phyloP scores from a whole-genome alignment of 2,113 vertebrate genomes.

The Scartelaos histophorus region DNA sequence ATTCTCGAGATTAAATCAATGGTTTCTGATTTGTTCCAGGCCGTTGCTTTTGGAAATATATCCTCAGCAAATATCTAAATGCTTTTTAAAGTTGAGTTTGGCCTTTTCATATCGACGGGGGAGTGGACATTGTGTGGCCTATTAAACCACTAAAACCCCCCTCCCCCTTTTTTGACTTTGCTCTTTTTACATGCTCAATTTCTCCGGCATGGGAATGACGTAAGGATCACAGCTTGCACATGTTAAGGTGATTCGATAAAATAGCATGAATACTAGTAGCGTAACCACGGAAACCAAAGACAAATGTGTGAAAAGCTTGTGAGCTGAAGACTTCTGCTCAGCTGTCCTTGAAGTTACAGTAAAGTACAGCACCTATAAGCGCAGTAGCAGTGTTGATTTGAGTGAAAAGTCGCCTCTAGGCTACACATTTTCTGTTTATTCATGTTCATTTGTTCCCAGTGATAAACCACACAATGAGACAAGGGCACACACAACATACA shows the following conservation, averaged over 20 bases:
- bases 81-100: background rate
- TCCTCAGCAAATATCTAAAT: constrained; percentile 1
- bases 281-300: background rate
- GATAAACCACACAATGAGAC: constrained; percentile 52
- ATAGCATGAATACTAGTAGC: background rate
- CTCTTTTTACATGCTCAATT: background rate
- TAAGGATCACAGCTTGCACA: background rate
- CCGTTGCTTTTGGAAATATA: background rate
- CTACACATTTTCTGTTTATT: constrained; percentile 43
- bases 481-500: constrained; percentile 37
- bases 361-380: constrained; percentile 13
- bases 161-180: background rate
- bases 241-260: background rate
- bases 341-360: background rate
- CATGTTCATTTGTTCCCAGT: constrained; percentile 55
- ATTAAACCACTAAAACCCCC: background rate
- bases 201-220: background rate
- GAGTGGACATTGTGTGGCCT: background rate
- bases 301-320: background rate
- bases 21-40: constrained; percentile 13
- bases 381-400: constrained; percentile 55
- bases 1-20: constrained; percentile 11
- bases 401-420: constrained; percentile 73
- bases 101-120: background rate
- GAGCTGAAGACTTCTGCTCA: background rate